Base-by-base conservation (phyloP, 2,888 invertebrate species). In the Tenthredo mesomela region DNA sequence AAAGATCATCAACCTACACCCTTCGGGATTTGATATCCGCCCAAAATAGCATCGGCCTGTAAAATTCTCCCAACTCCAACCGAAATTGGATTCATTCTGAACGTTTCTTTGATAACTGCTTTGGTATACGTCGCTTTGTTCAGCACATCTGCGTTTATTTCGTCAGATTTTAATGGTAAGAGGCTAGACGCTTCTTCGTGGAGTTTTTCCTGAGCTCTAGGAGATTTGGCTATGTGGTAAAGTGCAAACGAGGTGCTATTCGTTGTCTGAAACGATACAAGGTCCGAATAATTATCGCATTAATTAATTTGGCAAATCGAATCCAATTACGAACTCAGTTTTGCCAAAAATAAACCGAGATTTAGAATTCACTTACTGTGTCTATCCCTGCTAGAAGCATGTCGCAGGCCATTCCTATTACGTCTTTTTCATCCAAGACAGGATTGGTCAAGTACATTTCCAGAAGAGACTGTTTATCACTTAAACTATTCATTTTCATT, bases 371-470 rank as follows among this genome's bases (percentile, higher is more conserved):
- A 40, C 65, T 47, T 94, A 97, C 97, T 86, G 98, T 98, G 91
- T 98, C 98, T 85, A 98, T 96, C 85, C 98, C 97, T 82, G 97
- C 98, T 91, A 98, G 94, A 37, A 98, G 93, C 91, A 98, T 95
- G 93, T 98, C 98, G 61, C 97, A 96, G 85, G 97, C 95, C 94
- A 97, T 96, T 84, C 97, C 97, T 73, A 96, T 94, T n/a, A 98
- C 94, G 92, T 98, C 98, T 90, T 96, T 96, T 29, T 95, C 93
- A 92, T 97, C 96, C 5, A 97, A 91, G 88, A 96, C 95, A 0
- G 96, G 94, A 86, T 96, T 96, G 84, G 95, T 93, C 4, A 98
- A 92, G 93, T 97, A 98, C 33, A 95, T 95, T 86, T 95, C 95
- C 71, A 98, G 92, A 15, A 98, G 93, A 1, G 96, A 96, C 73